Evolutionary conservation across 2,113 vertebrate genomes (phyloP).

Genomic region (Gallinago media): DNA sequence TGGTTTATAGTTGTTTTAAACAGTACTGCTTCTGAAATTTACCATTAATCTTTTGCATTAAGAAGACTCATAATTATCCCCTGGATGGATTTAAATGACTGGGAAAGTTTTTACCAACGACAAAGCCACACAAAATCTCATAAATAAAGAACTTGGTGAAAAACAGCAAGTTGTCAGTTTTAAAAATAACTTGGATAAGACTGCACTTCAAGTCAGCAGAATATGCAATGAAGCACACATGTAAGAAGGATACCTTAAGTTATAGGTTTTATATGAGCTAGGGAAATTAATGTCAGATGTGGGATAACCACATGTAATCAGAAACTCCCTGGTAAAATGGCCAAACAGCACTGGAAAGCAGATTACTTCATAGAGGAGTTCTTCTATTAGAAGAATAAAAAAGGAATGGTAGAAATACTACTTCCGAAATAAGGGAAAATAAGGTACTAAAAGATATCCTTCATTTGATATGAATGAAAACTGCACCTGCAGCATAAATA

Average conservation of each 20-base stretch:
- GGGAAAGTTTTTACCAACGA: not conserved
- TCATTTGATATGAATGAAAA: not conserved
- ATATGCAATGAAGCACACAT: not conserved
- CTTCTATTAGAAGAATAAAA: not conserved
- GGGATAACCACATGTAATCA: not conserved
- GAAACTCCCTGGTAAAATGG: not conserved
- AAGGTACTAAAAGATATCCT: not conserved
- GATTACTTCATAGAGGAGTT: not conserved
- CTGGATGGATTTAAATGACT: not conserved
- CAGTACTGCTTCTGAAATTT: not conserved
- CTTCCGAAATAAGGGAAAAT: not conserved
- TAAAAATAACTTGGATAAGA: slow-evolving; percentile 41
- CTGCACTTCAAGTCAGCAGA: not conserved
- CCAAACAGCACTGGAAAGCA: not conserved
- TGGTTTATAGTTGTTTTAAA: not conserved
- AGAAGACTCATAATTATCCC: not conserved
- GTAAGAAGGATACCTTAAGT: not conserved
- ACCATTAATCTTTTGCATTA: not conserved
- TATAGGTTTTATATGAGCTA: not conserved
- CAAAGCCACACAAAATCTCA: slow-evolving; percentile 33
- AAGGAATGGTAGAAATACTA: not conserved
- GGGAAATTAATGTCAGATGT: not conserved
- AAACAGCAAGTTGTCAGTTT: slow-evolving; percentile 32
- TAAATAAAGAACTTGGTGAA: not conserved
- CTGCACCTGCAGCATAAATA: not conserved